These are phyloP conservation scores for Drusus annulatus DNA, from an alignment of 1,140 invertebrate genomes.

Conservation along the genomic window DNA sequence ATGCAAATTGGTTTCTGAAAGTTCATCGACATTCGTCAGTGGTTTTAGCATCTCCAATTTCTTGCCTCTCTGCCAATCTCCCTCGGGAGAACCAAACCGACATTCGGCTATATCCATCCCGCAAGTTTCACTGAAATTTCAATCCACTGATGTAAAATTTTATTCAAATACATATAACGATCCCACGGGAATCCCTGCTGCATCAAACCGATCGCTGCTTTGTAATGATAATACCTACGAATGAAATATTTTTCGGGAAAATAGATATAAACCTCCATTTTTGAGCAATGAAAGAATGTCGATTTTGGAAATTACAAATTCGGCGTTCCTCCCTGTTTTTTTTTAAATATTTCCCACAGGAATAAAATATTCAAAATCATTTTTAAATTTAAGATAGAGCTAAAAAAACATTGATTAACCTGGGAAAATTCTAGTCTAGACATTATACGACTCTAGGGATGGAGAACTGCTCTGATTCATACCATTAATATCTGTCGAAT, in stretches of 20 bases:
- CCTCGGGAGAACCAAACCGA: slow-evolving; percentile 30
- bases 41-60: slow-evolving; percentile 23
- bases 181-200: slow-evolving; percentile 24
- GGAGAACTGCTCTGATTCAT: no score
- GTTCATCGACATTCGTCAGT: slow-evolving; percentile 45
- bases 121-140: slow-evolving; percentile 47
- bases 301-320: not conserved
- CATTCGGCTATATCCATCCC: slow-evolving; percentile 38
- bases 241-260: slow-evolving; percentile 1
- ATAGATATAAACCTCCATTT: not conserved
- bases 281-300: not conserved
- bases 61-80: slow-evolving; percentile 1
- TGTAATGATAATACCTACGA: slow-evolving; percentile 17
- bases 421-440: no score
- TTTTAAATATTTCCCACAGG: no score
- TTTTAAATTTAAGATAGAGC: not conserved
- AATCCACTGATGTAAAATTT: slow-evolving; percentile 47
- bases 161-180: slow-evolving; percentile 44
- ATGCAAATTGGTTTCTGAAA: slow-evolving; percentile 38
- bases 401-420: not conserved
- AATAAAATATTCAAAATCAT: not conserved
- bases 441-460: no score
- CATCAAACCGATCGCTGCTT: slow-evolving; percentile 31
- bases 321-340: not conserved
- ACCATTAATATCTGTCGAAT: no score